These are phyloP conservation scores for Physeter macrocephalus DNA, from an alignment of 2,113 vertebrate species.

Conservation along the genomic window DNA sequence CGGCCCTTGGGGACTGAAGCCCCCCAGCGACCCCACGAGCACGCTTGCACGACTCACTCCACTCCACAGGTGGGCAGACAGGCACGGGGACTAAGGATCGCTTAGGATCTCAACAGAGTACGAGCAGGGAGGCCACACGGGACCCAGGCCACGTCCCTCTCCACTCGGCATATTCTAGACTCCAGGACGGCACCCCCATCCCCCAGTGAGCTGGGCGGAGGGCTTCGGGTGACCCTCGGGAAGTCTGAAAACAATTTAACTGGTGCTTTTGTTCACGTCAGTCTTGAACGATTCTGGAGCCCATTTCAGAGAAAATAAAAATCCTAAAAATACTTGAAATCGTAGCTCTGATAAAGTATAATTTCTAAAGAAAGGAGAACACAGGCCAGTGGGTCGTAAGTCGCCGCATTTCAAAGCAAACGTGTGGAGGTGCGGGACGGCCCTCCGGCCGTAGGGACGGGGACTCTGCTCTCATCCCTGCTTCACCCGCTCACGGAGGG, in stretches of 20 bases:
- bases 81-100: rapidly evolving
- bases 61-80: not conserved
- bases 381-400: rapidly evolving
- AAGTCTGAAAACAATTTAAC: not conserved
- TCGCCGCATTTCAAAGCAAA: too few relatives aligned
- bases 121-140: not conserved
- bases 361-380: not conserved
- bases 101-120: not conserved
- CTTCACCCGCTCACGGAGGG: rapidly evolving
- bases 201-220: not conserved
- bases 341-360: too few relatives aligned
- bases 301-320: not conserved
- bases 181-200: rapidly evolving
- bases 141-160: not conserved
- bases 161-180: rapidly evolving
- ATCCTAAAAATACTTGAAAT: not conserved
- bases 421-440: rapidly evolving
- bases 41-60: rapidly evolving
- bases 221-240: not conserved
- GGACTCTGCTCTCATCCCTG: not conserved
- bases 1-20: not conserved
- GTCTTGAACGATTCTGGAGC: not conserved
- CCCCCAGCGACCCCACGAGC: too few relatives aligned
- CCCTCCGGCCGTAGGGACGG: rapidly evolving
- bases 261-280: not conserved